Evolutionary conservation across 2,113 vertebrate genomes (phyloP).

Genomic region (Eclectus roratus): DNA sequence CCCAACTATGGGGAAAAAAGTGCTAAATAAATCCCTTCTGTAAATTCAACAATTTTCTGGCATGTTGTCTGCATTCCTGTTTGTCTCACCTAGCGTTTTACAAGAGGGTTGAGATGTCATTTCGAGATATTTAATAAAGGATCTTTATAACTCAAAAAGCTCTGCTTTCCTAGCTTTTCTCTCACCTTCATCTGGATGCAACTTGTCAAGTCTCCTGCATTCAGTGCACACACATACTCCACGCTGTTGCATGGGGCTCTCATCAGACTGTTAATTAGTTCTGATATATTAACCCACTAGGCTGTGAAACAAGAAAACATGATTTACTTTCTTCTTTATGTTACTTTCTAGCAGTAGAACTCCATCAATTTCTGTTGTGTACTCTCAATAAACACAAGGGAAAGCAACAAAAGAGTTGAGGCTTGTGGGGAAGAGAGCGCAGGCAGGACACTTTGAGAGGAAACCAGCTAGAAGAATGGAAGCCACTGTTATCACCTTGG

Average conservation of each 20-base stretch:
- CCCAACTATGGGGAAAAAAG: fast-evolving
- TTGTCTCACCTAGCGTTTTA: not conserved
- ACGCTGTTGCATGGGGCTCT: not conserved
- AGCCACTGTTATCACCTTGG: not conserved
- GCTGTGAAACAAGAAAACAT: not conserved
- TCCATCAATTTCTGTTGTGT: not conserved
- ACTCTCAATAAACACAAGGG: not conserved
- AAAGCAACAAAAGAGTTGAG: not conserved
- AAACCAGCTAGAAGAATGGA: not conserved
- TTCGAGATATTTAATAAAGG: not conserved
- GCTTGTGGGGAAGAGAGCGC: not conserved
- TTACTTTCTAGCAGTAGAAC: not conserved
- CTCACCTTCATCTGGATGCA: not conserved
- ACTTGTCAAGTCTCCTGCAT: not conserved
- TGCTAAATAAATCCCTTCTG: not conserved
- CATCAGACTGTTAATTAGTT: constrained; percentile 31
- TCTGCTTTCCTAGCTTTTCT: not conserved
- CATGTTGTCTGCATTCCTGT: not conserved
- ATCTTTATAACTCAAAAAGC: not conserved
- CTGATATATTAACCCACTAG: constrained; percentile 6
- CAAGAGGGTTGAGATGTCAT: not conserved
- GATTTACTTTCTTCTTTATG: not conserved
- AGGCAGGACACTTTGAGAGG: not conserved
- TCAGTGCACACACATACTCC: not conserved
- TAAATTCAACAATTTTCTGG: not conserved